phyloP scores from a whole-genome alignment of 2,888 invertebrate genomes.

The Eustalomyia histrio region DNA sequence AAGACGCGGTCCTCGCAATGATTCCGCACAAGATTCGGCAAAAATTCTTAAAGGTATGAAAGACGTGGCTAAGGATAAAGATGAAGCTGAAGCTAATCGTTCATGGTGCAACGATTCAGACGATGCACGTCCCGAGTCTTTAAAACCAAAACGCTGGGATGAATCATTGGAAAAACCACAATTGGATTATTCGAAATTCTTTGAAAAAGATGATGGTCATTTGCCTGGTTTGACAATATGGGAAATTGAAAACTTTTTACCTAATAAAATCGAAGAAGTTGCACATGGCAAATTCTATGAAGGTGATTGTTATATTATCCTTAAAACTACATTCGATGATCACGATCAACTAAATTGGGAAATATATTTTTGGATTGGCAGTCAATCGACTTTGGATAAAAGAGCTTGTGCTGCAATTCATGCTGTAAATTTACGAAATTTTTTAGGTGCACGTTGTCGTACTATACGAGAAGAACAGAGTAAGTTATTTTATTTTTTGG shows the following conservation, averaged over 20 bases:
- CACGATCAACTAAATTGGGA: constrained; percentile 93
- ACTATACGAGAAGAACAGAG: constrained; percentile 98
- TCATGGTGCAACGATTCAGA: constrained; percentile 79
- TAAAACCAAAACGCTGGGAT: constrained; percentile 96
- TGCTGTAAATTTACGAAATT: constrained; percentile 98
- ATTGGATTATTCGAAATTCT: constrained; percentile 97
- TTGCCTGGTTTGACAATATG: constrained; percentile 95
- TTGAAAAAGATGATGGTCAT: constrained; percentile 96
- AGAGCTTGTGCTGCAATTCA: constrained; percentile 88
- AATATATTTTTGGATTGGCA: constrained; percentile 99
- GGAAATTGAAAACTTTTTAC: constrained; percentile 99
- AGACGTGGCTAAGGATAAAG: constrained; percentile 85
- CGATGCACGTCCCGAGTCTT: constrained; percentile 81
- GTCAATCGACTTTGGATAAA: constrained; percentile 89
- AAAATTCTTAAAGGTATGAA: constrained; percentile 91
- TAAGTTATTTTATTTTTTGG: constrained; percentile 60
- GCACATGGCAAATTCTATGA: constrained; percentile 99
- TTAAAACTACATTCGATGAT: constrained; percentile 92
- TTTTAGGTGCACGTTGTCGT: constrained; percentile 94
- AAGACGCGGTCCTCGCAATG: constrained; percentile 88
- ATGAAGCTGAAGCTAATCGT: constrained; percentile 82
- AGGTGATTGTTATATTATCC: constrained; percentile 98
- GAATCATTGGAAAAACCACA: constrained; percentile 97
- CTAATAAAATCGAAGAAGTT: constrained; percentile 95
- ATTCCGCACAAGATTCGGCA: constrained; percentile 91